Percentiles rank a stretch among this genome's conserved stretches.
Conservation (phyloP, 2,113 vertebrate genomes). For the Rhombomys opimus region DNA sequence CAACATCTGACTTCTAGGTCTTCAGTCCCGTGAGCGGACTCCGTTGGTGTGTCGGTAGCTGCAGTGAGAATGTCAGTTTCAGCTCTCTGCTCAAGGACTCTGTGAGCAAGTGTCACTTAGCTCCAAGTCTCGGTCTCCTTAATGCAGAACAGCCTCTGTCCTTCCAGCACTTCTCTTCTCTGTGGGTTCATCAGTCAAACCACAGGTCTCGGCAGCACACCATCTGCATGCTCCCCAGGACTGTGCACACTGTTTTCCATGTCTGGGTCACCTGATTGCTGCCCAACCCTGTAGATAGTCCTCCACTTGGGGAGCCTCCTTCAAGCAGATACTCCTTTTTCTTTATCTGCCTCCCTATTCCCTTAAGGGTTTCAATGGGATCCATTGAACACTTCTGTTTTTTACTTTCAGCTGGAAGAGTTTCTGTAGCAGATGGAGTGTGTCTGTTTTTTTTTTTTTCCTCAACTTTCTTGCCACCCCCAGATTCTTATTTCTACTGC, state of each 20-base stretch:
- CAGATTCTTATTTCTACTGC: slow-evolving; percentile 67
- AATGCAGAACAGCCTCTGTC: not conserved
- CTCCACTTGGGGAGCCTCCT: not conserved
- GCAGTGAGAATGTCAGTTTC: not conserved
- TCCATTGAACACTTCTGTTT: slow-evolving; percentile 68
- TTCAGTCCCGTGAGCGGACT: not conserved
- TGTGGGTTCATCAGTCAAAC: not conserved
- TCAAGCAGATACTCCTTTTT: slow-evolving; percentile 16
- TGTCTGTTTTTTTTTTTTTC: slow-evolving; percentile 45
- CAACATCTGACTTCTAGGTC: not conserved
- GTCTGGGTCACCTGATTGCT: not conserved
- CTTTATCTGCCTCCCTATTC: not conserved
- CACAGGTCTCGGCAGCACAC: not conserved
- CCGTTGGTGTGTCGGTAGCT: not conserved
- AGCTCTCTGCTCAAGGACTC: not conserved
- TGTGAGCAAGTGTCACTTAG: not conserved
- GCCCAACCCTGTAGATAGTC: not conserved
- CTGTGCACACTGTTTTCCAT: not conserved
- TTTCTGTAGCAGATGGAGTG: slow-evolving; percentile 71
- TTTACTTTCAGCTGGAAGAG: slow-evolving; percentile 57
- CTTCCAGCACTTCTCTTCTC: not conserved
- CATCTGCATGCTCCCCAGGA: not conserved
- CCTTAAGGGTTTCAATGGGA: slow-evolving; percentile 48
- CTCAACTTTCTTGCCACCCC: slow-evolving; percentile 43
- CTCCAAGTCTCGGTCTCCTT: not conserved